These are phyloP conservation scores for Zapus hudsonius DNA, from an alignment of 2,113 vertebrate genomes.

Conservation along the genomic window DNA sequence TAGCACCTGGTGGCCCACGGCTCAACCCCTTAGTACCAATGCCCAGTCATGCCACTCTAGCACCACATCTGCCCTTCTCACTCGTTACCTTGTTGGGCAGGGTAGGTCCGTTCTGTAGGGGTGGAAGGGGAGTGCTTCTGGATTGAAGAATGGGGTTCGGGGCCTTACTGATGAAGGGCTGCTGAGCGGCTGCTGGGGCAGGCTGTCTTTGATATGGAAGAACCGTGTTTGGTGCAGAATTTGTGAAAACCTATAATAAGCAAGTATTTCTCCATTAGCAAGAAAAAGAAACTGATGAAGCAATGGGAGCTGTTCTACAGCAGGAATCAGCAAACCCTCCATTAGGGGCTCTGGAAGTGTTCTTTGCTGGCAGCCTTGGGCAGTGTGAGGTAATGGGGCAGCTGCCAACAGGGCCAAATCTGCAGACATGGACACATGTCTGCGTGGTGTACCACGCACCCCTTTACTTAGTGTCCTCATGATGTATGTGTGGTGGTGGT, in stretches of 20 bases:
- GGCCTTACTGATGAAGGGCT: slow-evolving; percentile 89
- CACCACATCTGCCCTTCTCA: rapidly evolving
- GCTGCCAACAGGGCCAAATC: neutral
- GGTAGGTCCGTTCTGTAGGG: slow-evolving; percentile 89
- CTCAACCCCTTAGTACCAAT: no score
- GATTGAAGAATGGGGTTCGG: slow-evolving; percentile 83
- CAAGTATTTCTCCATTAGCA: slow-evolving; percentile 25
- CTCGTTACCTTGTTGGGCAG: slow-evolving; percentile 89
- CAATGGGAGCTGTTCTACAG: slow-evolving; percentile 1
- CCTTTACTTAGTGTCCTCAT: neutral
- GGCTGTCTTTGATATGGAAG: slow-evolving; percentile 88
- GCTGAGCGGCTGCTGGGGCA: slow-evolving; percentile 86
- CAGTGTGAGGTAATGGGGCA: neutral
- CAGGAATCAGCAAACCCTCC: neutral
- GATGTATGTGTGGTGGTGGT: no score
- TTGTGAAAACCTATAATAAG: slow-evolving; percentile 90
- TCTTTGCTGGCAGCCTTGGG: neutral
- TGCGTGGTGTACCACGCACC: neutral
- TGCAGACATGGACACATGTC: neutral
- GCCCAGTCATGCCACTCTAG: no score
- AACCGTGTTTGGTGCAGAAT: slow-evolving; percentile 83
- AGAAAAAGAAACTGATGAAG: neutral
- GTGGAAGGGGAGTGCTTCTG: slow-evolving; percentile 81
- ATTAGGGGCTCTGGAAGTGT: neutral
- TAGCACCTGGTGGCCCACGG: neutral